phyloP scores from a whole-genome alignment of 2,113 vertebrate species.

The Corvus hawaiiensis region DNA sequence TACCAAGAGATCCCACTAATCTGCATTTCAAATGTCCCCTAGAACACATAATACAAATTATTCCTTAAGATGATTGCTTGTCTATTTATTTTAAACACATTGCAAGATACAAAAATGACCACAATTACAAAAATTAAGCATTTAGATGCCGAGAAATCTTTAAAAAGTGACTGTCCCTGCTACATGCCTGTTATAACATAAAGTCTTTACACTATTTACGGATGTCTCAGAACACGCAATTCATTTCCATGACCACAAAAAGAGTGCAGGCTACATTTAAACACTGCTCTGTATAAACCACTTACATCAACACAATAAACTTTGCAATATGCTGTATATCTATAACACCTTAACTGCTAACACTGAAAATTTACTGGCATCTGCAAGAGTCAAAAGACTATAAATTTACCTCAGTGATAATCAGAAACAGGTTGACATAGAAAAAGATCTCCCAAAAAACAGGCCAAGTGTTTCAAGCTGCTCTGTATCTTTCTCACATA shows the following conservation, averaged over 20 bases:
- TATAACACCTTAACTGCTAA: background rate
- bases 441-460: background rate
- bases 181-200: background rate
- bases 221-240: background rate
- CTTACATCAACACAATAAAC: background rate
- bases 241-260: background rate
- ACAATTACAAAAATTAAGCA: background rate
- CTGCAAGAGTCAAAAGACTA: background rate
- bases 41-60: background rate
- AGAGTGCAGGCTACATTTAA: background rate
- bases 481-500: background rate
- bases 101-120: background rate
- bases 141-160: background rate
- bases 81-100: background rate
- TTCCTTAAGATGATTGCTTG: rapidly evolving
- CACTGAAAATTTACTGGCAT: background rate
- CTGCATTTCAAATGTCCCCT: background rate
- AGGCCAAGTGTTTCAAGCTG: background rate
- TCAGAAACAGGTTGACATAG: background rate
- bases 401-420: background rate
- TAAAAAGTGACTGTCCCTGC: background rate
- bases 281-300: background rate
- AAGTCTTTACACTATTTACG: background rate
- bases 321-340: background rate
- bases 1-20: background rate